Evolutionary conservation across 2,888 invertebrate genomes (phyloP), one percentile per base, ranked within the genome.

Genomic region (Petrophora chlorosata): DNA sequence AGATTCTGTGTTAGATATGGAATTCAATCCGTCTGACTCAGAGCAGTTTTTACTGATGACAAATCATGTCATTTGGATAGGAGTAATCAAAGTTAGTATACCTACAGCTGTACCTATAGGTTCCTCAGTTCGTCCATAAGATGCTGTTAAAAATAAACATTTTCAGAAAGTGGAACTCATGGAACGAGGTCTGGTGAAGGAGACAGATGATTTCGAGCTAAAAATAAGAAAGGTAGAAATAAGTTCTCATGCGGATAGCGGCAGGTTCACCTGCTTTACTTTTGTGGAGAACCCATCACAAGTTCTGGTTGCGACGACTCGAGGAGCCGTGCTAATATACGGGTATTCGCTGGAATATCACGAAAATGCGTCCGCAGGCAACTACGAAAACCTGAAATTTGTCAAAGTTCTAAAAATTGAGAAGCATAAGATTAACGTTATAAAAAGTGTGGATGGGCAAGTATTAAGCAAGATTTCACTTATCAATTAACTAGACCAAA

Each of bases 371-470:
- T 73, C 79, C 3, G 16, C 78, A 0, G 45, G 63, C 1, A 78
- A 87, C 30, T 73, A 72, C 29, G 85, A 91, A 39, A 68, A 76
- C 13, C 53, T 90, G 5, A 76, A 79, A 42, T 92, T 79, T 45
- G 73, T 92, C 2, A 92, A 92, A 60, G 77, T 82, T 2, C 63
- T 92, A 22, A 91, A 85, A 60, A 67, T 92, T 3, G 69, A 87
- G 29, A 77, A 79, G 19, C 62, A 62, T 26, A 72, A 70, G 34
- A 90, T 93, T 10, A 86, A 85, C 47, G 87, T 84, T 16, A 87
- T 93, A 8, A 85, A 82, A 40, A 84, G 81, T 43, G 70, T 89
- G 16, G 92, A 92, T 60, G 86, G 87, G 92, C 92, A 60, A 77
- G 82, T 66, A 28, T 12, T 19, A 19, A 2, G n/a, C n/a, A n/a